phyloP scores from a whole-genome alignment of 2,113 vertebrate genomes.

The Microtus oregoni region DNA sequence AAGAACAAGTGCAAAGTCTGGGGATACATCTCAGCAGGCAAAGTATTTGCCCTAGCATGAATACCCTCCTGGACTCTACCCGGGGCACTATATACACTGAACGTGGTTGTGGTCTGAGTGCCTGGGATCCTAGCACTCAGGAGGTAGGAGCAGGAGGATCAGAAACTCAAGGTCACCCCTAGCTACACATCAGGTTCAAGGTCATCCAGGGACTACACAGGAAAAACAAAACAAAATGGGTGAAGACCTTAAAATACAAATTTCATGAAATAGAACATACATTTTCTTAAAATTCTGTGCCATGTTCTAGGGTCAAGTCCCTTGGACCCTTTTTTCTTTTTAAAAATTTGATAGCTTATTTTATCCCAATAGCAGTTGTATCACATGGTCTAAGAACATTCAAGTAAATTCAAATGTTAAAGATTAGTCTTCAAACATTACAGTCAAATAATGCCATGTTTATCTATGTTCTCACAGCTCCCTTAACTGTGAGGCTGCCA shows the following conservation, averaged over 20 bases:
- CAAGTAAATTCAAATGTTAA: background rate
- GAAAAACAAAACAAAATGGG: background rate
- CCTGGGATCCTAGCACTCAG: background rate
- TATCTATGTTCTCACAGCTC: background rate
- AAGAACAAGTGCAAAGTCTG: background rate
- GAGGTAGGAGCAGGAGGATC: background rate
- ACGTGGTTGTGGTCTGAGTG: rapidly evolving
- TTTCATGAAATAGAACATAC: background rate
- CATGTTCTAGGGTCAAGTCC: slow-evolving; percentile 93
- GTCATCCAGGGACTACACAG: background rate
- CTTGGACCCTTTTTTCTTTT: slow-evolving; percentile 71
- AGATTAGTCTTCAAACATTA: background rate
- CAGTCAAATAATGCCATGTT: background rate
- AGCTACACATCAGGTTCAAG: background rate
- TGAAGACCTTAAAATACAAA: background rate
- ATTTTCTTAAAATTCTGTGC: background rate
- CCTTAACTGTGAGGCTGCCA: background rate
- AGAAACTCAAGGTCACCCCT: background rate
- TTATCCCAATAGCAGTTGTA: background rate
- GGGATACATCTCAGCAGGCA: background rate
- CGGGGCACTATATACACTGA: background rate
- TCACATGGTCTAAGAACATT: background rate
- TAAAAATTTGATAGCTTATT: background rate
- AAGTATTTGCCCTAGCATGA: background rate
- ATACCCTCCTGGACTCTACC: background rate